Conservation (phyloP, 2,113 vertebrate species). For the Coreoperca whiteheadi region DNA sequence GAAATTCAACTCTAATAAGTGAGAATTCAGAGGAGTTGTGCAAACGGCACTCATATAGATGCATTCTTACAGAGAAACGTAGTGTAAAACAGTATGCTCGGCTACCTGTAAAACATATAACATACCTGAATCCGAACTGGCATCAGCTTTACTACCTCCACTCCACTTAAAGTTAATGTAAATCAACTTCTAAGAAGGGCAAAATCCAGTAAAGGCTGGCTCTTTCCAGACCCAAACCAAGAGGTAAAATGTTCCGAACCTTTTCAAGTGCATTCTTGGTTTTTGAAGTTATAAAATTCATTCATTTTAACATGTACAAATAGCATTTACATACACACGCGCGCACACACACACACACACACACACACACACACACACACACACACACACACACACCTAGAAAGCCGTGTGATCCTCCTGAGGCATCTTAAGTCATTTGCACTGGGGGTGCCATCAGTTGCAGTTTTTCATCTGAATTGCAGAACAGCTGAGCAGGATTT, state of each 20-base stretch:
- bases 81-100: background rate
- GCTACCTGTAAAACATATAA: background rate
- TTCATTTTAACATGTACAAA: background rate
- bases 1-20: conserved; percentile 61
- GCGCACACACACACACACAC: background rate
- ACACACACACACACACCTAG: background rate
- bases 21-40: background rate
- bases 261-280: background rate
- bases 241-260: background rate
- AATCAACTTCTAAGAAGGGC: background rate
- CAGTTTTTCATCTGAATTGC: conserved; percentile 18
- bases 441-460: background rate
- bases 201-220: background rate
- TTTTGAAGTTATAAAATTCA: background rate
- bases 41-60: background rate
- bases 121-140: background rate
- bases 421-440: conserved; percentile 1
- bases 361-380: background rate
- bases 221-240: conserved; percentile 2
- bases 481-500: conserved; percentile 30
- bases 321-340: background rate
- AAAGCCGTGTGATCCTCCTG: background rate
- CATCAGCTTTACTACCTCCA: background rate
- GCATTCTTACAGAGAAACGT: background rate
- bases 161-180: background rate